Percentiles rank a stretch among this genome's conserved stretches.
Evolutionary conservation across 2,888 invertebrate genomes (phyloP).

Genomic region (Cistogaster globosa): DNA sequence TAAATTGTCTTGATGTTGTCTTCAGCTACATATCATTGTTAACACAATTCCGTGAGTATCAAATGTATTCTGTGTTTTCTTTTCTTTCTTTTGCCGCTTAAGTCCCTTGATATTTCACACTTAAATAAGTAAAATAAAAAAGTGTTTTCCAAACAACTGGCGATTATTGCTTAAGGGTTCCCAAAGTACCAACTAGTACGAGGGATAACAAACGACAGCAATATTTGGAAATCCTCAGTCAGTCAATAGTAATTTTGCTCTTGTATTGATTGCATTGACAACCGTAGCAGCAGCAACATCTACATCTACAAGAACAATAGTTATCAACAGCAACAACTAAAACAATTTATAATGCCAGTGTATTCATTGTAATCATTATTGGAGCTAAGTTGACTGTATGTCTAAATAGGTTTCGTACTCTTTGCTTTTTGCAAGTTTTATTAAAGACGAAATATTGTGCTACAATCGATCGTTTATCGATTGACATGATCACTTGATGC

Average conservation of each 20-base stretch:
- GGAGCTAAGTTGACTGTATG: slow-evolving; percentile 17
- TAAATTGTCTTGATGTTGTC: neutral
- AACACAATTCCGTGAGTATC: neutral
- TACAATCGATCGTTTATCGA: slow-evolving; percentile 78
- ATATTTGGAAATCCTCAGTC: slow-evolving; percentile 34
- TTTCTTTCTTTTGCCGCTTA: slow-evolving; percentile 7
- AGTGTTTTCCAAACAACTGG: slow-evolving; percentile 30
- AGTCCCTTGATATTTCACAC: slow-evolving; percentile 67
- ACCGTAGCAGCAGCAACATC: neutral
- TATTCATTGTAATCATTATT: slow-evolving; percentile 56
- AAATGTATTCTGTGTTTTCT: neutral
- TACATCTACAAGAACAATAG: slow-evolving; percentile 13
- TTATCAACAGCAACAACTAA: slow-evolving; percentile 24
- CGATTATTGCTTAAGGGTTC: slow-evolving; percentile 67
- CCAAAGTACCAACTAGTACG: slow-evolving; percentile 58
- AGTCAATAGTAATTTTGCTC: slow-evolving; percentile 37
- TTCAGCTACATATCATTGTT: neutral
- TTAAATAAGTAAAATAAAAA: slow-evolving; percentile 38
- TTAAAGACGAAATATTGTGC: slow-evolving; percentile 67
- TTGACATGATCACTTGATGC: slow-evolving; percentile 77
- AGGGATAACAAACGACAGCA: slow-evolving; percentile 5
- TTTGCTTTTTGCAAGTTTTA: slow-evolving; percentile 33
- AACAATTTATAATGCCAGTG: slow-evolving; percentile 66
- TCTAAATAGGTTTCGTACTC: neutral
- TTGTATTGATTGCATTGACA: slow-evolving; percentile 32